Base-by-base conservation (phyloP, 2,113 vertebrate genomes). In the Lophura nycthemera region DNA sequence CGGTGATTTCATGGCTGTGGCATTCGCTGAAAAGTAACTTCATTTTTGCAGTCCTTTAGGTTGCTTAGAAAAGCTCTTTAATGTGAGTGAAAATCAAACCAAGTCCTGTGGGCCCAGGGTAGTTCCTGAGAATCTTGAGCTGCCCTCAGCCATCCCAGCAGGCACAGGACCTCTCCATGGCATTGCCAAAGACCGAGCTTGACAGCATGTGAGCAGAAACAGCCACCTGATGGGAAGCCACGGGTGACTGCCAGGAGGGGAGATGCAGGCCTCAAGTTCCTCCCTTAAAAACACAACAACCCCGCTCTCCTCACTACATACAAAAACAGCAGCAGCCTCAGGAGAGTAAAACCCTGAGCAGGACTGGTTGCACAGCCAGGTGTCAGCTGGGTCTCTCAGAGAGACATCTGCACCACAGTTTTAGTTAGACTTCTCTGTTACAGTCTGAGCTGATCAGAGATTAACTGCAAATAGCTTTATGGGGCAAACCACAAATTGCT, bases 41-140 rank as follows among this genome's bases (percentile, higher is more conserved):
- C 21, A 48, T 34, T 72, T 93, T 72, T 87, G 57, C 40, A 63
- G 40, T 88, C 42, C 12, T 82, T 59, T 52, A 1, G 0, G 21
- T 11, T 72, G 32, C 64, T 85, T 69, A 76, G 54, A 82, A 94
- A 94, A 93, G 30, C 30, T 86, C 71, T 40, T 61, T 61, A 85
- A 50, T 3, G 15, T 1, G 13, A 69, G 8, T 48, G 71, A 92
- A 80, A 79, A 42, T 22, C 30, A 76, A 73, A 66, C 7, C 13
- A 70, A 87, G 32, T 40, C 50, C 59, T 48, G 20, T 0, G 0
- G n/a, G 36, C 34, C 7, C 32, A n/a, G 81, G 52, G 15, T 10
- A 74, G 27, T 34, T 74, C 54, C 57, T 64, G 25, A 29, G 11
- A 48, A 15, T 65, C 48, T 7, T 2, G 1, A 57, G 30, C 18